Percentiles rank a stretch among this genome's conserved stretches.
These are phyloP conservation scores for Colaptes auratus DNA, from an alignment of 2,113 vertebrate genomes.

Conservation along the genomic window DNA sequence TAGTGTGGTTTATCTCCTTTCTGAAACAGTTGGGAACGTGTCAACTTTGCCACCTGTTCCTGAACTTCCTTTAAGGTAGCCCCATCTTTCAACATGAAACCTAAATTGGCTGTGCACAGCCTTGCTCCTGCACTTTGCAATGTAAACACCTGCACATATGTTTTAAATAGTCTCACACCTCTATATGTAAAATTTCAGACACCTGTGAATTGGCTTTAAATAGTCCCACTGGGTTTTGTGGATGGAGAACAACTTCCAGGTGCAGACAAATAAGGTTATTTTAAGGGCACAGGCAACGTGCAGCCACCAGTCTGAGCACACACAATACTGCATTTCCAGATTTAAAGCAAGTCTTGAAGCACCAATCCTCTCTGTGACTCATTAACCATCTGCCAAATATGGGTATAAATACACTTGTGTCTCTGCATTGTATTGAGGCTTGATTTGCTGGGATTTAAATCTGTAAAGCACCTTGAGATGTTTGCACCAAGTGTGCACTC, in stretches of 20 bases:
- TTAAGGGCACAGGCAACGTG: constrained; percentile 18
- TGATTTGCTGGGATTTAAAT: background rate
- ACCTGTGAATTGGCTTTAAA: constrained; percentile 58
- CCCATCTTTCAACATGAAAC: constrained; percentile 6
- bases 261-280: constrained; percentile 52
- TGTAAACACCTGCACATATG: constrained; percentile 64
- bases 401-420: background rate
- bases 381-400: background rate
- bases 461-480: background rate
- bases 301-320: background rate
- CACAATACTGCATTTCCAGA: background rate
- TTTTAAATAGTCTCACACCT: constrained; percentile 67
- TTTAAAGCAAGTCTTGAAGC: background rate
- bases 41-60: constrained; percentile 47
- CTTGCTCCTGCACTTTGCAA: constrained; percentile 35
- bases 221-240: constrained; percentile 51
- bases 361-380: background rate
- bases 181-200: constrained; percentile 62
- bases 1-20: constrained; percentile 10
- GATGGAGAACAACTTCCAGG: constrained; percentile 58
- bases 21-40: background rate
- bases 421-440: background rate
- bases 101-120: constrained; percentile 23
- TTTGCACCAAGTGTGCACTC: background rate
- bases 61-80: constrained; percentile 58